Evolutionary conservation across 2,113 vertebrate genomes (phyloP), one percentile per base, ranked within the genome.

Genomic region (Megaleporinus macrocephalus): DNA sequence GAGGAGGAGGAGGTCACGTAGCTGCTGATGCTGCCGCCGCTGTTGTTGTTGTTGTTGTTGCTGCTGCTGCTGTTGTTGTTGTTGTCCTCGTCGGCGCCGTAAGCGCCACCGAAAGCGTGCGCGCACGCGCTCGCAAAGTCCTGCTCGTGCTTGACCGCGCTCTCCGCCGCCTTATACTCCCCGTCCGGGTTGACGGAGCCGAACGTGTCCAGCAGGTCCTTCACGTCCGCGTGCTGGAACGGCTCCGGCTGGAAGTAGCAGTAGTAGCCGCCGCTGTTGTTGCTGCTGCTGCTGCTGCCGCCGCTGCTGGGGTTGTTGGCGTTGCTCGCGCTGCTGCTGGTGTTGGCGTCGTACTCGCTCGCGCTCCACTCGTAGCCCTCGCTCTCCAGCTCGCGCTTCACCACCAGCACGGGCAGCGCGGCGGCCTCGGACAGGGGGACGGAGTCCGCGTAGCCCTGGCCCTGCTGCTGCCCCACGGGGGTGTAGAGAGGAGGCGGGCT

Each of bases 301-400:
- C 10, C 27, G 55, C 0, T 78, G 76, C 5, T 30, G 76, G 0
- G 47, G 75, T 15, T 77, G 75, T 1, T 83, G 76, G 27, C 4
- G 51, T 18, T 16, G 51, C 12, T 55, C 15, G 6, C 20, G 18
- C 18, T 61, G 57, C 22, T 26, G 24, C 12, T 61, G 57, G 5
- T 61, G 57, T 12, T 24, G 57, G 12, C 81, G 79, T 94, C 94
- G 14, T 92, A 88, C 26, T 95, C 95, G 33, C 87, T 89, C 0
- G 94, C 85, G 5, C 97, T 96, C 97, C 97, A 99, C 76, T 95
- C 95, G 12, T 95, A 92, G 4, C 96, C 96, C 76, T 94, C 85
- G 66, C 93, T 94, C 65, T 97, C 96, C 65, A 97, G 97, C 76
- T 96, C 94, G 61, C 94, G 93, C 84, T 95, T 93, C 27, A 97